A percentile compares a stretch with the other conserved stretches of the same genome.
phyloP scores from a whole-genome alignment of 2,888 invertebrate species.

The Schizotus pectinicornis region DNA sequence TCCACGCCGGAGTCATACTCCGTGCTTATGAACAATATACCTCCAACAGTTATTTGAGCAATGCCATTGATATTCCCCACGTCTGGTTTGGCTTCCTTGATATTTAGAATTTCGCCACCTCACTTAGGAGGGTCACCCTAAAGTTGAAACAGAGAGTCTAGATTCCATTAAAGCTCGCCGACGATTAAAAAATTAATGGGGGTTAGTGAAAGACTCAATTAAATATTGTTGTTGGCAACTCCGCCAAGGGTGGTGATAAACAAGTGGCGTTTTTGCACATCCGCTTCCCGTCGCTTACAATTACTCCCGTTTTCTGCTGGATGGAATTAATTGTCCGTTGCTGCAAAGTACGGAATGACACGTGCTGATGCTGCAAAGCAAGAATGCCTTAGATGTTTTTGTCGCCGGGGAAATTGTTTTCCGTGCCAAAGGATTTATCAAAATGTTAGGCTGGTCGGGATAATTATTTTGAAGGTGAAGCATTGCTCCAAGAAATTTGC shows the following conservation, averaged over 20 bases:
- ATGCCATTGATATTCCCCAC: constrained; percentile 32
- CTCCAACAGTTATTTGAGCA: constrained; percentile 33
- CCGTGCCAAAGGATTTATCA: constrained; percentile 31
- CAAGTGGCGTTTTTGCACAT: constrained; percentile 6
- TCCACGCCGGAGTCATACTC: constrained; percentile 31
- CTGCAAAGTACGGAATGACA: constrained; percentile 23
- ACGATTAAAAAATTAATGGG: no score
- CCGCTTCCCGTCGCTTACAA: constrained; percentile 18
- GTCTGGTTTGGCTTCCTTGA: constrained; percentile 25
- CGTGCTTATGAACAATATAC: constrained; percentile 35
- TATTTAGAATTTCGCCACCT: constrained; percentile 4
- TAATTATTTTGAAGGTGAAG: constrained; percentile 29
- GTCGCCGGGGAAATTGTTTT: constrained; percentile 26
- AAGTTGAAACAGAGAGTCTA: no score
- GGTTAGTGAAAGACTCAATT: neutral
- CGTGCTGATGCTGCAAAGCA: constrained; percentile 23
- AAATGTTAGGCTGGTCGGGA: constrained; percentile 21
- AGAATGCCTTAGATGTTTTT: constrained; percentile 31
- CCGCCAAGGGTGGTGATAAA: neutral
- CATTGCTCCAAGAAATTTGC: constrained; percentile 18
- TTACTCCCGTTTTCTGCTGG: constrained; percentile 26
- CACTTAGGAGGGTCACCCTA: neutral
- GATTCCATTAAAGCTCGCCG: no score
- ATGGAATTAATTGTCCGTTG: constrained; percentile 28
- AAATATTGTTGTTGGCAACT: neutral